A percentile compares a stretch with the other conserved stretches of the same genome.
These are phyloP conservation scores for Melipona beecheii DNA, from an alignment of 2,888 invertebrate species.

Conservation along the genomic window DNA sequence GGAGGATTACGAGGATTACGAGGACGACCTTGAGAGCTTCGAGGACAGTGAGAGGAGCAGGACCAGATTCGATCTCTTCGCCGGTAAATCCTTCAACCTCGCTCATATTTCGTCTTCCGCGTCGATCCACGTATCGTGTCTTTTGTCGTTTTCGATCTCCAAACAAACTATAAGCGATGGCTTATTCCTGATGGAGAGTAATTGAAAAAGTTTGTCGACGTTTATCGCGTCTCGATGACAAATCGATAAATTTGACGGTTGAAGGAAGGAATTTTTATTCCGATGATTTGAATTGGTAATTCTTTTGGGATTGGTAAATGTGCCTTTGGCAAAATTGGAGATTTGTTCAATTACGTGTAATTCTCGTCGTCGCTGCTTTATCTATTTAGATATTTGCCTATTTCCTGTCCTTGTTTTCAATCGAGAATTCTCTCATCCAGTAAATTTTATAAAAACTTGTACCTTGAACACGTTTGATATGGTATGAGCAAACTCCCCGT, in stretches of 20 bases:
- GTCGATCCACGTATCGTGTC: not conserved
- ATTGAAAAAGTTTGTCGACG: not conserved
- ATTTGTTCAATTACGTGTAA: no score
- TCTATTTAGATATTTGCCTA: no score
- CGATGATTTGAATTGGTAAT: no score
- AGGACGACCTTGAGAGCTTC: conserved; percentile 77
- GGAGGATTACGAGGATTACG: conserved; percentile 78
- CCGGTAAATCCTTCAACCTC: conserved; percentile 60
- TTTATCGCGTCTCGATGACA: not conserved
- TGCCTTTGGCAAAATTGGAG: no score
- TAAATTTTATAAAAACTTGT: no score
- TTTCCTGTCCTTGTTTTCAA: no score
- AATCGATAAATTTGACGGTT: not conserved
- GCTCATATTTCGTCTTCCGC: conserved; percentile 28
- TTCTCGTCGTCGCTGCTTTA: no score
- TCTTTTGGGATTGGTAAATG: no score
- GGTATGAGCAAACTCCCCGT: no score
- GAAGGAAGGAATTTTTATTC: no score
- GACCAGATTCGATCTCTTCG: conserved; percentile 78
- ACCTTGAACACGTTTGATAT: no score
- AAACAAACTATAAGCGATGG: not conserved
- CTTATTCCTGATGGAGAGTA: not conserved
- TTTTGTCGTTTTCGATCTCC: not conserved
- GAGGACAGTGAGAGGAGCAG: conserved; percentile 78
- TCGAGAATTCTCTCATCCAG: no score